Evolutionary conservation across 2,113 vertebrate species (phyloP).

Genomic region (Aleadryas rufinucha): DNA sequence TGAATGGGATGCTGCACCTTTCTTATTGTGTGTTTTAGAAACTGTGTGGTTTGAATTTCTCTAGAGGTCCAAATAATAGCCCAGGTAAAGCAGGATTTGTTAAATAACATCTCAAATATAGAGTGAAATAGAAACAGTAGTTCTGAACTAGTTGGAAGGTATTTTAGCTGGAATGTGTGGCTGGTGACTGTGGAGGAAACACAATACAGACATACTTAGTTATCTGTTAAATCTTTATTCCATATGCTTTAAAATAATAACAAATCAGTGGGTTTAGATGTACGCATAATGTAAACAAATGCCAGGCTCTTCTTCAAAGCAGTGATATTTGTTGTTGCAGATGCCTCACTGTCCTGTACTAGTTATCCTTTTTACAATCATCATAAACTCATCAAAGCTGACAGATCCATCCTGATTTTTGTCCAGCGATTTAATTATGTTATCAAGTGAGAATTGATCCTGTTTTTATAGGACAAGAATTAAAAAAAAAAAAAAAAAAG

Average conservation of each 20-base stretch:
- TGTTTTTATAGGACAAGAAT: conserved; percentile 1
- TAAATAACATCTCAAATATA: neutral
- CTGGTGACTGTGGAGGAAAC: neutral
- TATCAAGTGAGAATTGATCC: conserved; percentile 54
- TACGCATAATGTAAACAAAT: neutral
- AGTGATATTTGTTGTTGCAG: neutral
- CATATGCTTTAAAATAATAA: neutral
- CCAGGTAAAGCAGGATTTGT: neutral
- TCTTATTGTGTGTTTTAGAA: neutral
- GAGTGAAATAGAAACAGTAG: neutral
- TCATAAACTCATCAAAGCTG: conserved; percentile 58
- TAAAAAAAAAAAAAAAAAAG: neutral
- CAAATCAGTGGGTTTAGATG: neutral
- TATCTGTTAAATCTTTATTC: conserved; percentile 51
- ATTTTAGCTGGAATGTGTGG: neutral
- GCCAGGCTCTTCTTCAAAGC: neutral
- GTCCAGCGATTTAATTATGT: conserved; percentile 39
- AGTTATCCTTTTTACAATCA: conserved; percentile 32
- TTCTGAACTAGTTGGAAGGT: neutral
- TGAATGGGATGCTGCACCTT: neutral
- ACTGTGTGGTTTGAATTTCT: neutral
- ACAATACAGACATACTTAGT: neutral
- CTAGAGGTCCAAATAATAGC: neutral
- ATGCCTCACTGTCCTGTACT: conserved; percentile 1
- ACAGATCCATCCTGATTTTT: conserved; percentile 54